Base-by-base conservation (phyloP, 1,140 invertebrate species). In the Lepidostoma basale region DNA sequence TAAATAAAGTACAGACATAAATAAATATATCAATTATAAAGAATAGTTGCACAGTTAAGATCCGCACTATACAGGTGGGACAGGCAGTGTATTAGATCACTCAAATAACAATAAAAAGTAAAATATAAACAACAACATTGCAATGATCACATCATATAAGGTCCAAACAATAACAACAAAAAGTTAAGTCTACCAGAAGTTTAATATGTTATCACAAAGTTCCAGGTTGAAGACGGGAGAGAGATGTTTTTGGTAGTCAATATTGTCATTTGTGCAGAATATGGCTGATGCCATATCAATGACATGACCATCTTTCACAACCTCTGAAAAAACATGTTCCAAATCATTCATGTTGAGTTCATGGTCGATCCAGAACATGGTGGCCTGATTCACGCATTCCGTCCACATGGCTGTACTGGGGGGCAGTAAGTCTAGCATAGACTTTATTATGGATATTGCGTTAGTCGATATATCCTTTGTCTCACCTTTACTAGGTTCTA, bases 321-420 rank as follows among this genome's bases (percentile, higher is more conserved):
- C 75, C 25, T 81, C 77, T 14, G 81, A 39, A 26, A 85, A 76
- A 6, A 84, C 64, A 22, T 76, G 79, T 68, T 85, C 84, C 45
- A 85, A 73, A 49, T 74, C 76, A 26, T 78, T 74, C 30, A 85
- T 77, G 0, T 81, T 76, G 16, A 85, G 76, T 56, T 76, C 73
- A 56, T 84, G 79, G 45, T 81, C 76, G 8, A 81, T 67, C 84
- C 84, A 85, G 69, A 84, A 84, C 39, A 79, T 77, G 20, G 85
- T 76, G 22, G 77, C 76, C 16, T 73, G 66, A 25, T 67, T 54
- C 0, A 73, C 56, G 33, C 70, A 73, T 9, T 73, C 70, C 10
- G 54, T 42, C 70, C 70, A 73, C 26, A 47, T 28, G 0, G 10
- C 44, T 4, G 33, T 28, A 59, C 47, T 63, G 12, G 47, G 25